These are phyloP conservation scores for Sisyra nigra DNA, from an alignment of 2,888 invertebrate genomes.

Conservation along the genomic window DNA sequence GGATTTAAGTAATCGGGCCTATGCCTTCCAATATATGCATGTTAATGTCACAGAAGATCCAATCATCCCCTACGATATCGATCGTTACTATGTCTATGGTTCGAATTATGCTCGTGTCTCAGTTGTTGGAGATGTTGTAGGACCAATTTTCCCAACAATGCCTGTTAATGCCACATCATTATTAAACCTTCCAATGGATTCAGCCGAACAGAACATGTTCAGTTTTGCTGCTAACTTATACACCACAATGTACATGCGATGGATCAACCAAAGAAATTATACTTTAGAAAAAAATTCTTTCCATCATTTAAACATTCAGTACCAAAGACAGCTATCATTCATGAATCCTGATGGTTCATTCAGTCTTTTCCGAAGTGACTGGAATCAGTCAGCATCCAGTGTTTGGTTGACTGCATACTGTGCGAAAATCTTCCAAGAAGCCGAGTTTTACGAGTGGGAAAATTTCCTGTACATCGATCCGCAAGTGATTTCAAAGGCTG, in stretches of 20 bases:
- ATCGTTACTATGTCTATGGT: conserved; percentile 86
- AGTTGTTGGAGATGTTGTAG: conserved; percentile 81
- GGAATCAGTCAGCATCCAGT: conserved; percentile 78
- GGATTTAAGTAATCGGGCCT: conserved; percentile 82
- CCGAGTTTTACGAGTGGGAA: conserved; percentile 94
- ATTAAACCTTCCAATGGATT: conserved; percentile 71
- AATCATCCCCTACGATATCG: conserved; percentile 77
- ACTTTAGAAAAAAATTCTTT: conserved; percentile 69
- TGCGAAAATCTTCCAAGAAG: conserved; percentile 75
- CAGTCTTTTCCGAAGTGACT: conserved; percentile 79
- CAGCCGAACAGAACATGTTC: conserved; percentile 91
- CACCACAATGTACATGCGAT: conserved; percentile 77
- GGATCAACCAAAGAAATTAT: conserved; percentile 74
- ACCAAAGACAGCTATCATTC: conserved; percentile 81
- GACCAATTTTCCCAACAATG: conserved; percentile 85
- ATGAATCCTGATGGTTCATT: conserved; percentile 86
- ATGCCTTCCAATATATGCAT: conserved; percentile 88
- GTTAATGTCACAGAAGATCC: conserved; percentile 90
- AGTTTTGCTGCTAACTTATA: conserved; percentile 92
- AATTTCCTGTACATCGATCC: conserved; percentile 90
- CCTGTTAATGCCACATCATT: conserved; percentile 76
- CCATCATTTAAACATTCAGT: conserved; percentile 74
- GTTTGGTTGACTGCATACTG: conserved; percentile 91
- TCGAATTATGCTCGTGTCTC: conserved; percentile 76
- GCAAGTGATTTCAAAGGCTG: conserved; percentile 66